These are phyloP conservation scores for Chaetodon auriga DNA, from an alignment of 2,113 vertebrate genomes.

Conservation along the genomic window DNA sequence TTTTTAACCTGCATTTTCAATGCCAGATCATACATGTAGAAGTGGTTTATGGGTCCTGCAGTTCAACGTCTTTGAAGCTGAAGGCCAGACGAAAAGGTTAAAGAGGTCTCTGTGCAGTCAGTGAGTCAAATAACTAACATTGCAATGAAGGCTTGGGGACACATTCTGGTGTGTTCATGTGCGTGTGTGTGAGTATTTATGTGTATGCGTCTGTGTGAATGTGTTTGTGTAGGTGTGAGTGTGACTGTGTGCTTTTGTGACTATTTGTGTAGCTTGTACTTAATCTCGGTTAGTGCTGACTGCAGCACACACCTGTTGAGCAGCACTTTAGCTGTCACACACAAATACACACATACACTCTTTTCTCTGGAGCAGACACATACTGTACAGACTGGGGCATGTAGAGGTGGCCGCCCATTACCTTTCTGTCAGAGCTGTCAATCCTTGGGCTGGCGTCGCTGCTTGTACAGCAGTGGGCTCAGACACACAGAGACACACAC, in stretches of 20 bases:
- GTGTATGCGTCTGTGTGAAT: constrained; percentile 13
- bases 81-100: constrained; percentile 9
- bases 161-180: constrained; percentile 2
- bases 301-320: constrained; percentile 61
- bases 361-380: constrained; percentile 30
- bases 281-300: constrained; percentile 57
- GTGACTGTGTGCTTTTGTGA: constrained; percentile 24
- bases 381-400: constrained; percentile 42
- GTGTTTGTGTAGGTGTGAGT: constrained; percentile 8
- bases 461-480: constrained; percentile 26
- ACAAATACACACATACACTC: constrained; percentile 4
- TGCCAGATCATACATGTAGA: background rate
- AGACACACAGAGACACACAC: constrained; percentile 19
- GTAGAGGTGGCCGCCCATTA: constrained; percentile 45
- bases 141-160: background rate
- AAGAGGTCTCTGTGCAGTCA: constrained; percentile 8
- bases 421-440: constrained; percentile 56
- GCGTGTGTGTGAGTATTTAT: constrained; percentile 3
- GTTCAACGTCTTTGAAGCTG: constrained; percentile 12
- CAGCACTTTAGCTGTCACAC: constrained; percentile 50
- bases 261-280: constrained; percentile 39
- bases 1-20: background rate
- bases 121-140: constrained; percentile 15
- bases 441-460: constrained; percentile 18
- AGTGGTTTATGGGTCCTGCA: constrained; percentile 17